phyloP scores from a whole-genome alignment of 2,888 invertebrate species.

The Synanthedon andrenaeformis region DNA sequence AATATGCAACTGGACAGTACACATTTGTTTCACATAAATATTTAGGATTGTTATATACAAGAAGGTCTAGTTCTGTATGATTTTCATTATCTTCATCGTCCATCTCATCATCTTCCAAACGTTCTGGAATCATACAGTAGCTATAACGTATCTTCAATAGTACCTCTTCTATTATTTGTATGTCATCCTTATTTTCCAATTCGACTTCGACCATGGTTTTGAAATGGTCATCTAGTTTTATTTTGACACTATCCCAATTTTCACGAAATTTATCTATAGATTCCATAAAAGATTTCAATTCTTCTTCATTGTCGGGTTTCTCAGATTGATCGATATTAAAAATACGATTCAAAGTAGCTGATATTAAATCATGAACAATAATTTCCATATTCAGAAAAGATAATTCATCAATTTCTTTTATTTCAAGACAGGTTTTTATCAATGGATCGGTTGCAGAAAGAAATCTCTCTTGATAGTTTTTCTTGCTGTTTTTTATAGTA shows the following conservation, averaged over 20 bases:
- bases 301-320: constrained; percentile 18
- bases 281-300: constrained; percentile 24
- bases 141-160: constrained; percentile 40
- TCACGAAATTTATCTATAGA: constrained; percentile 43
- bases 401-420: constrained; percentile 11
- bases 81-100: constrained; percentile 28
- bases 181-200: constrained; percentile 48
- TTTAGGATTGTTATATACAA: constrained; percentile 34
- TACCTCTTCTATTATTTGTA: constrained; percentile 43
- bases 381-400: constrained; percentile 20
- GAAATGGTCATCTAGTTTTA: constrained; percentile 45
- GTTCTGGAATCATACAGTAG: constrained; percentile 29
- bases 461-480: constrained; percentile 36
- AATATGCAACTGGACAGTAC: constrained; percentile 74
- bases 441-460: constrained; percentile 36
- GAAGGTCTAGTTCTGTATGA: constrained; percentile 23
- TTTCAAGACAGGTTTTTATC: constrained; percentile 29
- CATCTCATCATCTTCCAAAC: constrained; percentile 29
- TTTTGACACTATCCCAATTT: constrained; percentile 44
- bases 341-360: constrained; percentile 12
- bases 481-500: constrained; percentile 29
- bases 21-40: constrained; percentile 68
- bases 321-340: constrained; percentile 10
- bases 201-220: constrained; percentile 56
- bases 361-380: constrained; percentile 23